Base-by-base conservation (phyloP, 1,140 invertebrate genomes). In the Luehdorfia chinensis region DNA sequence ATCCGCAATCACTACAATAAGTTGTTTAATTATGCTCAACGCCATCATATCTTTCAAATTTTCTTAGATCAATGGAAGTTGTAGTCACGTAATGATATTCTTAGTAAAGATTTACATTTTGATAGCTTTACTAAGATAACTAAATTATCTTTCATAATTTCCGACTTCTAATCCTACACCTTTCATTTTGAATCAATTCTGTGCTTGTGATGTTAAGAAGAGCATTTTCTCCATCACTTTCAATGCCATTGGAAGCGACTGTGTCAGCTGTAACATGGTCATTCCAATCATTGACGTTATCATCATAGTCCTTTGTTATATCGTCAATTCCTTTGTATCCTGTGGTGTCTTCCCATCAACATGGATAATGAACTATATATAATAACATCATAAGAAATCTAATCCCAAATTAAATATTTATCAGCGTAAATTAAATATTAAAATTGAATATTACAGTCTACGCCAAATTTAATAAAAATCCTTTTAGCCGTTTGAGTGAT, bases 281-380 rank as follows among this genome's bases (percentile, higher is more conserved):
- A n/a, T 30, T 5, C 33, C 30, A 28, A 44, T 52, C 13, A 23
- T 56, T 14, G 47, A 56, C 13, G 4, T 47, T 3, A n/a, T 52
- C 12, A 15, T 54, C 4, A 43, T 47, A 18, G n/a, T 43, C 13
- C 15, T 59, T 1, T 13, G 19, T 21, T 21, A 34, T 16, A 48
- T 59, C 15, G 7, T 51, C 0, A 51, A 57, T 27, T 16, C n/a
- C 6, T 57, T 45, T 8, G 11, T 57, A 3, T 31, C 45, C 3
- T 7, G 3, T 14, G 25, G 31, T 19, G 18, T 45, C 3, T 59
- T 59, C 32, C 47, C 56, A 9, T 12, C 43, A 1, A 2, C 14
- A 2, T 59, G 50, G 56, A 54, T 54, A 43, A 27, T 45, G 2
- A 47, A 47, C 1, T 11, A 54, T n/a, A 28, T 59, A 54, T 41